Evolutionary conservation across 2,888 invertebrate species (phyloP).

Genomic region (Notodonta dromedarius): DNA sequence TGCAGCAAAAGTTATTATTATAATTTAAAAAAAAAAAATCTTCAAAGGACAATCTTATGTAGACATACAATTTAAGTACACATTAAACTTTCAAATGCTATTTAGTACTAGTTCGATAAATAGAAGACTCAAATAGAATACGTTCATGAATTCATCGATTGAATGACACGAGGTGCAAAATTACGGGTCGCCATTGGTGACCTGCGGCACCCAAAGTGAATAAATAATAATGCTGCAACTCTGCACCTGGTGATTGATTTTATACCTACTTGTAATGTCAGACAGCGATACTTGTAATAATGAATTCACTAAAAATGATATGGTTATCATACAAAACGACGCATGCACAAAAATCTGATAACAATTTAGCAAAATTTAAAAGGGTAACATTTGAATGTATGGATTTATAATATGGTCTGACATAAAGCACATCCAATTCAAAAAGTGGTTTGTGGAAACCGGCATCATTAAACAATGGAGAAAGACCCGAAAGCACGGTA

Average conservation of each 20-base stretch:
- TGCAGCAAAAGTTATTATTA: neutral
- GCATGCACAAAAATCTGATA: slow-evolving; percentile 26
- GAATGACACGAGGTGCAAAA: slow-evolving; percentile 3
- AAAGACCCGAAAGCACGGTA: slow-evolving; percentile 29
- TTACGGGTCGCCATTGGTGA: neutral
- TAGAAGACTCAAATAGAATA: neutral
- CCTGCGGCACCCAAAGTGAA: neutral
- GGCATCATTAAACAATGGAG: slow-evolving; percentile 17
- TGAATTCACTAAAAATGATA: slow-evolving; percentile 22
- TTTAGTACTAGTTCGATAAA: neutral
- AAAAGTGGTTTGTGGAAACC: slow-evolving; percentile 18
- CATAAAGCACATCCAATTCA: slow-evolving; percentile 38
- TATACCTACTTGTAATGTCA: slow-evolving; percentile 4
- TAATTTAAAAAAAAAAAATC: no score
- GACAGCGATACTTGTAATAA: slow-evolving; percentile 9
- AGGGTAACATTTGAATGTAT: neutral
- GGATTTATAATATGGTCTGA: slow-evolving; percentile 19
- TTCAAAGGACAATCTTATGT: neutral
- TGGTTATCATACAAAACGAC: slow-evolving; percentile 26
- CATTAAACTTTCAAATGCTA: no score
- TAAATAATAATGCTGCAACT: slow-evolving; percentile 2
- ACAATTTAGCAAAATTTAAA: slow-evolving; percentile 13
- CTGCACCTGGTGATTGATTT: slow-evolving; percentile 17
- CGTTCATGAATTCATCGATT: neutral
- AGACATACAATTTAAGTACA: neutral